Base-by-base conservation (phyloP, 35 echinoderm and acorn worm species). In the Lytechinus pictus region DNA sequence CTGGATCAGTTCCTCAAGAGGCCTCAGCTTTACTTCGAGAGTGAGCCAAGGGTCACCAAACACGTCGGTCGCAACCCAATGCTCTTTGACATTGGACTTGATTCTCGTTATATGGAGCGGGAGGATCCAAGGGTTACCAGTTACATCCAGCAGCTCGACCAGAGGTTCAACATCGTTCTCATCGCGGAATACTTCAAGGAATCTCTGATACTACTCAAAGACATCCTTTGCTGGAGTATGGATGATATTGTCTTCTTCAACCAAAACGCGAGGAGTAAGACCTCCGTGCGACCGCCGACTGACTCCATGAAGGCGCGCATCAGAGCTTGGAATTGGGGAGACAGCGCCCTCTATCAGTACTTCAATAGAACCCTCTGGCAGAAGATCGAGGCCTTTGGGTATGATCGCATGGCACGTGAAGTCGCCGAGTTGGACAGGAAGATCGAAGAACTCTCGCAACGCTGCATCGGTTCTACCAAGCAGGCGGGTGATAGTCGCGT, bases 101-200 rank as follows among this genome's bases (percentile, higher is more conserved):
- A 99, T 51, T 95, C 96, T 19, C 90, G 95, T 11, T 54, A 89
- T 44, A 56, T 98, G 55, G 92, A 97, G 54, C 71, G 33, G 8
- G 91, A 87, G 1, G 92, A 94, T 61, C 14, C 33, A 6, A 92
- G 94, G 54, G 87, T 98, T 27, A 71, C 89, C 0, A 14, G 57
- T 19, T 95, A 94, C 44, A 96, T 99, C 93, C 28, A 66, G 11
- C 86, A 57, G 56, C 16, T 98, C 13, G 93, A 92, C 66, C 88
- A 79, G 9, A 93, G 87, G 87, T 97, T 96, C 19, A 87, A 98
- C 86, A 56, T 99, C 7, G 98, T 99, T 7, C 87, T 99, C 44
- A 98, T 99, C 6, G 96, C 98, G 16, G 98, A 99, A 29, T 97
- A 98, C 56, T 98, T 99, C 89, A 95, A 97, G 11, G 97, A 99